A percentile compares a stretch with the other conserved stretches of the same genome.
Evolutionary conservation across 2,797 vertebrate species (phyloP).

Genomic region (Spinibarbus caldwelli): DNA sequence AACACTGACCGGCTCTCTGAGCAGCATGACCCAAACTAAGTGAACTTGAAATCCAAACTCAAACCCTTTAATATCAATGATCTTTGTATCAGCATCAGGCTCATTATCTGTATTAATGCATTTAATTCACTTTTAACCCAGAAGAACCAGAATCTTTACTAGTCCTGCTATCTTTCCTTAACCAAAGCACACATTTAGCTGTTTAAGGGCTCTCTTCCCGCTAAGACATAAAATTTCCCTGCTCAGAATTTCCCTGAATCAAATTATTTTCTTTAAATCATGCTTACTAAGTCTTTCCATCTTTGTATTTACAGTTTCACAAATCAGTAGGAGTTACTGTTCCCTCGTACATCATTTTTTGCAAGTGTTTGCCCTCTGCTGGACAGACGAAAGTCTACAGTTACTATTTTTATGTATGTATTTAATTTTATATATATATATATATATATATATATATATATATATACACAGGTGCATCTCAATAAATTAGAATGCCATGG

Average conservation of each 20-base stretch:
- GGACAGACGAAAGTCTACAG: constrained; percentile 10
- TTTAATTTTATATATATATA: too few relatives aligned
- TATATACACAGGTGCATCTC: too few relatives aligned
- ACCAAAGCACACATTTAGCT: neutral
- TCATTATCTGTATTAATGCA: neutral
- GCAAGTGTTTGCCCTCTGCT: constrained; percentile 26
- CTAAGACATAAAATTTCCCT: neutral
- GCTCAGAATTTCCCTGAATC: neutral
- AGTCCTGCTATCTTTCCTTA: neutral
- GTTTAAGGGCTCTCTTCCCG: neutral
- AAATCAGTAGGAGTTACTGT: constrained; percentile 6
- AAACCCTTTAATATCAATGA: neutral
- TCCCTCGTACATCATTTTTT: neutral
- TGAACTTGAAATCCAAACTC: neutral
- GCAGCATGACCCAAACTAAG: neutral
- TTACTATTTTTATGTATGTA: neutral
- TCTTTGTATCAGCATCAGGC: neutral
- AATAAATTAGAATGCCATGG: too few relatives aligned
- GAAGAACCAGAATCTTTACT: neutral
- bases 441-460: too few relatives aligned
- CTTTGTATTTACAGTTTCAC: neutral
- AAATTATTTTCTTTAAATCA: neutral
- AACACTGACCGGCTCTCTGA: neutral
- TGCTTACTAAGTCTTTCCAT: constrained; percentile 1
- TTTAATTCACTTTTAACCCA: neutral